These are phyloP conservation scores for Thelaira solivaga DNA, from an alignment of 2,888 invertebrate genomes.

Conservation along the genomic window DNA sequence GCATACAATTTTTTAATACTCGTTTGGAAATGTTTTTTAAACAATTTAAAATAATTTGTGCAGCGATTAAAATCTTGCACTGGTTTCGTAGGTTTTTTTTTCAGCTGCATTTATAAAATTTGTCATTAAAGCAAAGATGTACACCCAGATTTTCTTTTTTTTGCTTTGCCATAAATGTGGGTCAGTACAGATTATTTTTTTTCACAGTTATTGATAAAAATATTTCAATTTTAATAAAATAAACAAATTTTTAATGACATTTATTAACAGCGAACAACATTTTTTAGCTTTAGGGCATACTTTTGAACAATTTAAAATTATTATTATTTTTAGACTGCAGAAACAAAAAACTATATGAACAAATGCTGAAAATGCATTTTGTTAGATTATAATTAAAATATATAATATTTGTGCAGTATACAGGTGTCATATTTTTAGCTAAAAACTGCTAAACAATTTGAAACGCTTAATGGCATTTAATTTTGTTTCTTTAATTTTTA, in stretches of 20 bases:
- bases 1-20: constrained; percentile 13
- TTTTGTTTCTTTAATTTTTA: background rate
- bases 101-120: constrained; percentile 13
- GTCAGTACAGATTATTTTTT: constrained; percentile 38
- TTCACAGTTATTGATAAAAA: constrained; percentile 23
- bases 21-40: constrained; percentile 16
- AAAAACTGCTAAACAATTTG: background rate
- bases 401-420: background rate
- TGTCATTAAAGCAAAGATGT: constrained; percentile 45
- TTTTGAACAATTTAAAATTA: background rate
- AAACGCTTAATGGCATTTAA: background rate
- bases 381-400: constrained; percentile 25
- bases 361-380: background rate
- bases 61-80: constrained; percentile 51
- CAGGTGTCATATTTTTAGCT: constrained; percentile 12
- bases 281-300: constrained; percentile 24
- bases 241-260: constrained; percentile 31
- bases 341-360: too few species aligned
- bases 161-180: constrained; percentile 22
- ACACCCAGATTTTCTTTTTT: background rate
- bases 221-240: background rate
- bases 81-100: constrained; percentile 16
- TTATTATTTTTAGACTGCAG: background rate
- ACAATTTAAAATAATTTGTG: constrained; percentile 53
- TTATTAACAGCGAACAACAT: constrained; percentile 38